phyloP scores from a whole-genome alignment of 2,888 invertebrate genomes.

The Hyposoter didymator region DNA sequence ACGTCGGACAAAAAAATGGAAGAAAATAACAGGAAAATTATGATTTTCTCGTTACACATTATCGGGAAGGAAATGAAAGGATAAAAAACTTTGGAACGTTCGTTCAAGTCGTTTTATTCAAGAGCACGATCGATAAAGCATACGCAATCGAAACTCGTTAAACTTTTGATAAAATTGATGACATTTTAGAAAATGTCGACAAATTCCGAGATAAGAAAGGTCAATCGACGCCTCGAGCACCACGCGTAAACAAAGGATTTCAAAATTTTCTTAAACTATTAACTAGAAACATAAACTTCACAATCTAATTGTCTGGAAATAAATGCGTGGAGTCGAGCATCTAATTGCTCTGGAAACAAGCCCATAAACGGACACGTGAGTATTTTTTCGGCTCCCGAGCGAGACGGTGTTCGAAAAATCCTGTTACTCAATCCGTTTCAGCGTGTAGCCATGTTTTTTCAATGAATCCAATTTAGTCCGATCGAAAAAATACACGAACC shows the following conservation, averaged over 20 bases:
- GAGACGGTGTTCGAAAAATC: background rate
- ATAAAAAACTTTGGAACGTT: background rate
- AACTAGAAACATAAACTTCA: background rate
- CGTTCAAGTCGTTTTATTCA: background rate
- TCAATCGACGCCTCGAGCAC: background rate
- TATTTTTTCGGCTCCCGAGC: background rate
- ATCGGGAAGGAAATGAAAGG: background rate
- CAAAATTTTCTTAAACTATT: background rate
- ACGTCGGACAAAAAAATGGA: background rate
- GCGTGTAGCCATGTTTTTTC: background rate
- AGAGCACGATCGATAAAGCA: background rate
- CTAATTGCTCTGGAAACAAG: background rate
- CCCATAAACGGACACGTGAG: background rate
- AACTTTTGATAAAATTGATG: background rate
- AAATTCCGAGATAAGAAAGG: slow-evolving; percentile 2
- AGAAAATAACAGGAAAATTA: background rate
- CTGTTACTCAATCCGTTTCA: background rate
- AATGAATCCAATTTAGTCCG: background rate
- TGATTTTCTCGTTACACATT: background rate
- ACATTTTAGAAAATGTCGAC: background rate
- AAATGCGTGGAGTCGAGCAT: background rate
- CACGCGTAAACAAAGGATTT: background rate
- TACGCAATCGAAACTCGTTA: background rate
- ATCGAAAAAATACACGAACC: background rate
- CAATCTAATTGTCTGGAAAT: background rate